Evolutionary conservation across 2,888 invertebrate genomes (phyloP).

Genomic region (Scaptomyza reducta): DNA sequence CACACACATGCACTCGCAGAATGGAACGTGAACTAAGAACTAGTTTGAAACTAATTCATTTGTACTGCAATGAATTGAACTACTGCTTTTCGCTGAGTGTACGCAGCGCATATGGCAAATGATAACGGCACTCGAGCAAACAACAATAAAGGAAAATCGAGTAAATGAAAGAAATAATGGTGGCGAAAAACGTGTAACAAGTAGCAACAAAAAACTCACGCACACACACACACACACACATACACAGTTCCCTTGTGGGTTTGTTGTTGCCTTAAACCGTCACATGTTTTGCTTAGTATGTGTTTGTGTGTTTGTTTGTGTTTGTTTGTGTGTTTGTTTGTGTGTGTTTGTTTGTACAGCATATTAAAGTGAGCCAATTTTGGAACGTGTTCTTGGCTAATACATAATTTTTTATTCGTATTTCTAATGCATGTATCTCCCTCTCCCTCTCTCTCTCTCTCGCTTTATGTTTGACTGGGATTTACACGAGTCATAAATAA

Average conservation of each 20-base stretch:
- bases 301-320: conserved; percentile 18
- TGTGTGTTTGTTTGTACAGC: conserved; percentile 40
- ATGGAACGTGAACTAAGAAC: neutral
- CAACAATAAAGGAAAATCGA: conserved; percentile 78
- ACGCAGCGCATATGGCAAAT: conserved; percentile 69
- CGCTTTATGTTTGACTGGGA: conserved; percentile 21
- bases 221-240: conserved; percentile 1
- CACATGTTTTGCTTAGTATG: conserved; percentile 23
- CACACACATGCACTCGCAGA: neutral
- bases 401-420: conserved; percentile 22
- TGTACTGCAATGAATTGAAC: too few species aligned
- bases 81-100: neutral
- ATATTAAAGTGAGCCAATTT: conserved; percentile 72
- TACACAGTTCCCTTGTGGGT: conserved; percentile 6
- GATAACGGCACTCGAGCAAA: conserved; percentile 78
- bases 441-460: neutral
- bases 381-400: conserved; percentile 43
- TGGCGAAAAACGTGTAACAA: conserved; percentile 63
- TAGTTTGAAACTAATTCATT: too few species aligned
- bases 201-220: conserved; percentile 59
- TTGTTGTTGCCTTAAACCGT: conserved; percentile 20
- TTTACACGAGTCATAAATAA: conserved; percentile 36
- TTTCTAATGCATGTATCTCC: conserved; percentile 2
- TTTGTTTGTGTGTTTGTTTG: conserved; percentile 30
- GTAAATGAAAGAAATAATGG: conserved; percentile 77